Evolutionary conservation across 1,140 invertebrate species (phyloP).

Genomic region (Calliphora vicina): DNA sequence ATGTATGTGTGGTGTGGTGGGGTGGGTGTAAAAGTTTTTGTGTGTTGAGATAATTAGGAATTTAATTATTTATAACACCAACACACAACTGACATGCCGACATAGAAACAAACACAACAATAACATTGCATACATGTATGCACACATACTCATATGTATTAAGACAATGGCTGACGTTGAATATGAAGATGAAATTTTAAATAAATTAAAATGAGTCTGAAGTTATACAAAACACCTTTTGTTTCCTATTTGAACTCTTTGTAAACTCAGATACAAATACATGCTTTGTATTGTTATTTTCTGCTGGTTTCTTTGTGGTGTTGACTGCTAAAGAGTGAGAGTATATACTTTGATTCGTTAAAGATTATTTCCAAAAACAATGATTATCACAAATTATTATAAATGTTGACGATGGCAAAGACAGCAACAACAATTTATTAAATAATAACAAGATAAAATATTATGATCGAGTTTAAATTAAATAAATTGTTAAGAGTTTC

Average conservation of each 20-base stretch:
- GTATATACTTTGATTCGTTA: background rate
- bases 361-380: background rate
- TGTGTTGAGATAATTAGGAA: conserved; percentile 59
- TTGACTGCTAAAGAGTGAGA: background rate
- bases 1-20: background rate
- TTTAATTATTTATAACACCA: conserved; percentile 60
- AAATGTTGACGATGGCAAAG: conserved; percentile 12
- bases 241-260: background rate
- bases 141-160: background rate
- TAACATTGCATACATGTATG: background rate
- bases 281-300: background rate
- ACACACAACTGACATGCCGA: too few relatives aligned
- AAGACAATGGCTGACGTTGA: conserved; percentile 9
- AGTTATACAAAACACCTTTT: conserved; percentile 25
- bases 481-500: background rate
- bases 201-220: background rate
- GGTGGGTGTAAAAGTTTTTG: conserved; percentile 33
- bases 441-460: background rate
- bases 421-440: conserved; percentile 6
- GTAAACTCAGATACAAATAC: too few relatives aligned
- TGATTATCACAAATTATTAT: conserved; percentile 17
- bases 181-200: background rate
- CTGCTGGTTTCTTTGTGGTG: too few relatives aligned
- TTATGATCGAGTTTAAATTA: background rate
- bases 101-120: too few relatives aligned